Conservation (phyloP, 2,797 vertebrate genomes). For the Labroides dimidiatus region DNA sequence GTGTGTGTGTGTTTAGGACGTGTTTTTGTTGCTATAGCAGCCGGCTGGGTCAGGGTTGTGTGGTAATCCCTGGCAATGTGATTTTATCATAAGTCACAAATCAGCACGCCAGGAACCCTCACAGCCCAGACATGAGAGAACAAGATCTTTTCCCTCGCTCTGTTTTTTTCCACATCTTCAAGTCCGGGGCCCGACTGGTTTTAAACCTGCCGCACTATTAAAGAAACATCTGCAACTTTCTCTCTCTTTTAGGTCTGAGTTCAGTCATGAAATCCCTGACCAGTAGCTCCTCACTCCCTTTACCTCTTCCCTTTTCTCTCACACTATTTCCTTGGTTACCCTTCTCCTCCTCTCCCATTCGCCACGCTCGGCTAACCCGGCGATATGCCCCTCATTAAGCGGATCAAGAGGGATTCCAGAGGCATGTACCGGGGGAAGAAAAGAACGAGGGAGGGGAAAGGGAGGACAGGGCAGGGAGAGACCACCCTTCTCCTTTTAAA, state of each 20-base stretch:
- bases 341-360: slow-evolving; percentile 72
- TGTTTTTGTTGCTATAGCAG: slow-evolving; percentile 84
- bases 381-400: slow-evolving; percentile 87
- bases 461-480: slow-evolving; percentile 32
- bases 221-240: slow-evolving; percentile 19
- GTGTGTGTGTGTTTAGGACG: slow-evolving; percentile 39
- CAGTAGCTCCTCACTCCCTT: slow-evolving; percentile 52
- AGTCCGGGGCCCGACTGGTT: slow-evolving; percentile 12
- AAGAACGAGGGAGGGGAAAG: slow-evolving; percentile 49
- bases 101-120: slow-evolving; percentile 99
- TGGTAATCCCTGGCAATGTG: slow-evolving; percentile 99
- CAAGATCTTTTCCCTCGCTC: slow-evolving; percentile 50
- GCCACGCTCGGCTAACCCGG: slow-evolving; percentile 79
- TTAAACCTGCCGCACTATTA: slow-evolving; percentile 27
- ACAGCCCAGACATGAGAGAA: slow-evolving; percentile 92
- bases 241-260: slow-evolving; percentile 11
- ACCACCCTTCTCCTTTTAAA: slow-evolving; percentile 70
- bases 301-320: slow-evolving; percentile 15
- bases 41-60: slow-evolving; percentile 90
- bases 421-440: slow-evolving; percentile 78
- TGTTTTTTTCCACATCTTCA: slow-evolving; percentile 8
- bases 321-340: slow-evolving; percentile 66
- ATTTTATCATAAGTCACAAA: slow-evolving; percentile 99
- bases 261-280: slow-evolving; percentile 39
- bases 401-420: slow-evolving; percentile 83